Evolutionary conservation across 2,888 invertebrate genomes (phyloP).

Genomic region (Chymomyza amoena): DNA sequence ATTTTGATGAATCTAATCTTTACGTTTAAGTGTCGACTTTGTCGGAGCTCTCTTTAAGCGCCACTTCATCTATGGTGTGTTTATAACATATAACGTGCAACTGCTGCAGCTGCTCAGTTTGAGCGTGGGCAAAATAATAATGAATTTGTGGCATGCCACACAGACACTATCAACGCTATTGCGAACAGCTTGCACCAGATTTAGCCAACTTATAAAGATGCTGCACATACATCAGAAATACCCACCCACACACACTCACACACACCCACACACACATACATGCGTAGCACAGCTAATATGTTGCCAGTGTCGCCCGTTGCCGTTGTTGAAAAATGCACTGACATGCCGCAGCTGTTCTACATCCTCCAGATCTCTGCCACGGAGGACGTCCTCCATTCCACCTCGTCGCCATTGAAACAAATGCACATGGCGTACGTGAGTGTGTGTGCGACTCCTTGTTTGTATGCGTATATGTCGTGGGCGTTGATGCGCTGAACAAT

Average conservation of each 20-base stretch:
- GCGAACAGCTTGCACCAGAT: slow-evolving; percentile 57
- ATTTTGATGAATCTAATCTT: neutral
- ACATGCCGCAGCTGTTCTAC: slow-evolving; percentile 46
- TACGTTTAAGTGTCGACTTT: neutral
- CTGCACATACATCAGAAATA: slow-evolving; percentile 60
- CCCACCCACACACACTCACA: neutral
- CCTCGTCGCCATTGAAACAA: slow-evolving; percentile 52
- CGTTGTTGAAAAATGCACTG: slow-evolving; percentile 71
- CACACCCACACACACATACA: neutral
- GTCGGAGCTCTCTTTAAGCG: neutral
- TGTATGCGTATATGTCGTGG: slow-evolving; percentile 4
- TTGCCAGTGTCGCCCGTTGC: slow-evolving; percentile 58
- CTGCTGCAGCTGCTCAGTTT: slow-evolving; percentile 25
- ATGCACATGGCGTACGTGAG: slow-evolving; percentile 43
- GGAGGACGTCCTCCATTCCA: neutral
- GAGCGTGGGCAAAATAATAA: slow-evolving; percentile 58
- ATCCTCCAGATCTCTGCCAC: slow-evolving; percentile 2
- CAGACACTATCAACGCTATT: slow-evolving; percentile 54
- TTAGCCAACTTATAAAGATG: slow-evolving; percentile 62
- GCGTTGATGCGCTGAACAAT: slow-evolving; percentile 69
- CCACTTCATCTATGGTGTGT: neutral
- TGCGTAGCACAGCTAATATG: slow-evolving; percentile 67
- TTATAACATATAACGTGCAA: neutral
- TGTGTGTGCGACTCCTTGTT: slow-evolving; percentile 26
- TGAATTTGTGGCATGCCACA: slow-evolving; percentile 71